These are phyloP conservation scores for Pangasius macronema DNA, from an alignment of 2,797 vertebrate species.

Conservation along the genomic window DNA sequence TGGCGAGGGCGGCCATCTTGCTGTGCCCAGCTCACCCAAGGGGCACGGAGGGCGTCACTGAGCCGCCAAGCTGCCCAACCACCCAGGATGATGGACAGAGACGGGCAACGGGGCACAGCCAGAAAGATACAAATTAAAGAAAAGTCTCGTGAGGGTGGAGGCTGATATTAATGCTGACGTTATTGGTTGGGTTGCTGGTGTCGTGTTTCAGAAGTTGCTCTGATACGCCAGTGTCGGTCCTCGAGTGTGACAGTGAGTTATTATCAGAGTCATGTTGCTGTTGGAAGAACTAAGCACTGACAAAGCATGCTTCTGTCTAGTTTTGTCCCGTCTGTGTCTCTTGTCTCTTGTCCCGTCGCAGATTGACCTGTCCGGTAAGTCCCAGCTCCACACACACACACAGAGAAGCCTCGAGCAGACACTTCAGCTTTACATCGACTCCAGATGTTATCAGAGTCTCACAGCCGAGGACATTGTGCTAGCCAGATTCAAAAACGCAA, in stretches of 20 bases:
- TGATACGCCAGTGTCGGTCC: conserved; percentile 28
- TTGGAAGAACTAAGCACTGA: conserved; percentile 15
- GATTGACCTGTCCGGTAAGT: conserved; percentile 1
- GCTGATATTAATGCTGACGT: conserved; percentile 14
- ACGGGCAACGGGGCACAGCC: conserved; percentile 38
- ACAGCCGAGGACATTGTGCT: neutral
- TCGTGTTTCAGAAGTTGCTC: conserved; percentile 33
- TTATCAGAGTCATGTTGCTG: conserved; percentile 39
- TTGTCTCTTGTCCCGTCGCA: neutral
- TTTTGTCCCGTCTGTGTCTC: conserved; percentile 3
- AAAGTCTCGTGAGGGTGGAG: conserved; percentile 13
- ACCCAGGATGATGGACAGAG: conserved; percentile 72
- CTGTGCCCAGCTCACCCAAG: conserved; percentile 66
- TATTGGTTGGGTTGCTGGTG: conserved; percentile 23
- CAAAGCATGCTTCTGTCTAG: conserved; percentile 4
- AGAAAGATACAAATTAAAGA: conserved; percentile 19
- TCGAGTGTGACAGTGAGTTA: conserved; percentile 41
- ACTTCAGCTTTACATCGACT: neutral
- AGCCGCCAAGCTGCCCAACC: conserved; percentile 73
- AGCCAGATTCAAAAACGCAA: neutral
- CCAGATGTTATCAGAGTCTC: conserved; percentile 20
- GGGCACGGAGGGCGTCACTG: conserved; percentile 71
- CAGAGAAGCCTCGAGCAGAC: neutral
- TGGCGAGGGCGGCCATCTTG: conserved; percentile 90
- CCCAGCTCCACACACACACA: neutral